phyloP scores from a whole-genome alignment of 1,140 invertebrate genomes.

The Drosophila serrata region DNA sequence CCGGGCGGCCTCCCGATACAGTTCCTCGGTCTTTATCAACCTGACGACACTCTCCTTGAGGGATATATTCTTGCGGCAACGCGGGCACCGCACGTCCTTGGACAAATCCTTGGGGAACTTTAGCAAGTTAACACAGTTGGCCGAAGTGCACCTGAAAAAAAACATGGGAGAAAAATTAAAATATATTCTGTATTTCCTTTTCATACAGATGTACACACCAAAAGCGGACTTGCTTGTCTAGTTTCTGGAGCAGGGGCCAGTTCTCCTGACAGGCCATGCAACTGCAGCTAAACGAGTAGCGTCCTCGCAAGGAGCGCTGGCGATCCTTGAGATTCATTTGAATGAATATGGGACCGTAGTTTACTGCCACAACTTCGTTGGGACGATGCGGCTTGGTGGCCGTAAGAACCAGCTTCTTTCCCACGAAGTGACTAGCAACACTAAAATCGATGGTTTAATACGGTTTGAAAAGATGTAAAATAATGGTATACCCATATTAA shows the following conservation, averaged over 20 bases:
- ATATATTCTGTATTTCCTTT: background rate
- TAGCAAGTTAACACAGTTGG: constrained; percentile 86
- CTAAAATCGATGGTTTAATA: constrained; percentile 68
- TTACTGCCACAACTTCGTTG: constrained; percentile 91
- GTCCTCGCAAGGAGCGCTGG: constrained; percentile 88
- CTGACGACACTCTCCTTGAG: constrained; percentile 85
- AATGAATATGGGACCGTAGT: constrained; percentile 94
- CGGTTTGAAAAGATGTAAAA: too few relatives aligned
- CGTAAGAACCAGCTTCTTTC: constrained; percentile 90
- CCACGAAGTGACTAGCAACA: constrained; percentile 92
- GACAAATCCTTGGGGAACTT: constrained; percentile 82
- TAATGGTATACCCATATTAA: background rate
- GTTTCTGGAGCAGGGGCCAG: constrained; percentile 90
- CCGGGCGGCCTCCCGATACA: constrained; percentile 86
- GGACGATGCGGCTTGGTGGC: constrained; percentile 88
- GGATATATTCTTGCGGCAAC: constrained; percentile 86
- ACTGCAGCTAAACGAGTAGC: constrained; percentile 93
- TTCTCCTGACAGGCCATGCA: constrained; percentile 91
- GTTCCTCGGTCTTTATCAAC: constrained; percentile 86
- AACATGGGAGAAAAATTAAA: background rate
- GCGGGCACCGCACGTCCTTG: constrained; percentile 86
- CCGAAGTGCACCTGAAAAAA: constrained; percentile 87
- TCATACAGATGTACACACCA: constrained; percentile 49
- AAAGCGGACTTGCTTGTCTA: constrained; percentile 86
- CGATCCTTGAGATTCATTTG: constrained; percentile 88